Evolutionary conservation across 1,140 invertebrate genomes (phyloP).

Genomic region (Drosophila novamexicana): DNA sequence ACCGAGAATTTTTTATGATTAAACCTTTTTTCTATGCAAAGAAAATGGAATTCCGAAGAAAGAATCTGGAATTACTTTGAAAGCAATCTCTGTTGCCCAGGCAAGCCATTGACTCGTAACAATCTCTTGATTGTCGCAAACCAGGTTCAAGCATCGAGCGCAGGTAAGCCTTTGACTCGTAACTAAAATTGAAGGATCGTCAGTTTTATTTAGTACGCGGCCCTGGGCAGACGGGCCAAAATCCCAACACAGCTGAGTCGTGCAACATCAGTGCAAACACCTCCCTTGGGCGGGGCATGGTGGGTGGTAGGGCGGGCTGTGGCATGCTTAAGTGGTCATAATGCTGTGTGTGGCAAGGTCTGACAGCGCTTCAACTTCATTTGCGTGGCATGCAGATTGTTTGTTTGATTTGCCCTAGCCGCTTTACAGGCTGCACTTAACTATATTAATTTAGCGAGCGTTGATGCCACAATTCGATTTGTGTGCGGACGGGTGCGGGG

Average conservation of each 20-base stretch:
- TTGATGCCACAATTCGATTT: constrained; percentile 53
- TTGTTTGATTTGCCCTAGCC: constrained; percentile 65
- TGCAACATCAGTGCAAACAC: constrained; percentile 6
- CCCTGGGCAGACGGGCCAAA: not conserved
- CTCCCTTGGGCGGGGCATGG: too few relatives aligned
- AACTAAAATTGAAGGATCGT: too few relatives aligned
- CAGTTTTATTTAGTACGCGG: not conserved
- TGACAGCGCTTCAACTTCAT: constrained; percentile 37
- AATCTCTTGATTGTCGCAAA: not conserved
- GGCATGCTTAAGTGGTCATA: constrained; percentile 21
- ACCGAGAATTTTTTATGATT: too few relatives aligned
- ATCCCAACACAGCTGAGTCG: not conserved
- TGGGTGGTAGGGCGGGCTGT: not conserved
- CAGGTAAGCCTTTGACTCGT: too few relatives aligned
- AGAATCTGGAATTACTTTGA: too few relatives aligned
- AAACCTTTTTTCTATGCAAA: too few relatives aligned
- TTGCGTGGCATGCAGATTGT: constrained; percentile 43
- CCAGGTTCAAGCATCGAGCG: not conserved
- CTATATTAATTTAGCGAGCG: constrained; percentile 65
- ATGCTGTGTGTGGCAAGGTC: constrained; percentile 7
- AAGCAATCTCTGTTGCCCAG: too few relatives aligned
- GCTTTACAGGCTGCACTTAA: constrained; percentile 58
- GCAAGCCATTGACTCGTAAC: too few relatives aligned
- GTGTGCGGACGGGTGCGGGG: not conserved
- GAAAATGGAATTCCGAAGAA: too few relatives aligned